A percentile compares a stretch with the other conserved stretches of the same genome.
phyloP scores from a whole-genome alignment of 2,888 invertebrate genomes.

The Aplocera efformata region DNA sequence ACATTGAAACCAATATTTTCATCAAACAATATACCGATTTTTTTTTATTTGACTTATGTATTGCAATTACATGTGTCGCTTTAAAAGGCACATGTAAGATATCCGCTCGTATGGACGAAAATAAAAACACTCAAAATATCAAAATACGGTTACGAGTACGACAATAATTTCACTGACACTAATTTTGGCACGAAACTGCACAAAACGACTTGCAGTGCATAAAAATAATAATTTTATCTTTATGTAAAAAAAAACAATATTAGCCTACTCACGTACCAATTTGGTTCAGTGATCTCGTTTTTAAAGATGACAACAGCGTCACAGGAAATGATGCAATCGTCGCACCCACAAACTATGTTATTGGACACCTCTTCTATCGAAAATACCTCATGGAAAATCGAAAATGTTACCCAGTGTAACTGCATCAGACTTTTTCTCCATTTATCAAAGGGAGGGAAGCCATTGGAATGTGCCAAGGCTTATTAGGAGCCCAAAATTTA shows the following conservation, averaged over 20 bases:
- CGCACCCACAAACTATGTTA: constrained; percentile 26
- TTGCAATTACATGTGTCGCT: no score
- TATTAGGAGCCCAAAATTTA: no score
- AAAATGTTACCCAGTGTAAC: constrained; percentile 20
- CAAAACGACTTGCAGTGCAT: constrained; percentile 1
- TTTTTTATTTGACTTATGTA: no score
- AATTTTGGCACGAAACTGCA: background rate
- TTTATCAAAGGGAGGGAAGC: no score
- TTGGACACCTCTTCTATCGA: constrained; percentile 16
- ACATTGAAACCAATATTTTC: no score
- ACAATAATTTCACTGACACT: constrained; percentile 6
- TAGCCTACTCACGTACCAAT: constrained; percentile 26
- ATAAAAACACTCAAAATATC: constrained; percentile 9
- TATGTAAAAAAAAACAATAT: constrained; percentile 10
- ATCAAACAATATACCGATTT: no score
- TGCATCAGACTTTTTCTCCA: constrained; percentile 16
- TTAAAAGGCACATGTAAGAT: constrained; percentile 4
- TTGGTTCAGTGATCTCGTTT: constrained; percentile 22
- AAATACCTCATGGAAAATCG: no score
- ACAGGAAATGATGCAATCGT: constrained; percentile 28
- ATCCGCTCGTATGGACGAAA: background rate
- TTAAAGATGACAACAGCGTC: constrained; percentile 24
- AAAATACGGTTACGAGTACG: constrained; percentile 1
- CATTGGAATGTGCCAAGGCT: no score
- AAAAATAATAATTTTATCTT: constrained; percentile 14